Percentiles rank a stretch among this genome's conserved stretches.
Evolutionary conservation across 23 tunicate species (phyloP).

Genomic region (Corella eumyota): DNA sequence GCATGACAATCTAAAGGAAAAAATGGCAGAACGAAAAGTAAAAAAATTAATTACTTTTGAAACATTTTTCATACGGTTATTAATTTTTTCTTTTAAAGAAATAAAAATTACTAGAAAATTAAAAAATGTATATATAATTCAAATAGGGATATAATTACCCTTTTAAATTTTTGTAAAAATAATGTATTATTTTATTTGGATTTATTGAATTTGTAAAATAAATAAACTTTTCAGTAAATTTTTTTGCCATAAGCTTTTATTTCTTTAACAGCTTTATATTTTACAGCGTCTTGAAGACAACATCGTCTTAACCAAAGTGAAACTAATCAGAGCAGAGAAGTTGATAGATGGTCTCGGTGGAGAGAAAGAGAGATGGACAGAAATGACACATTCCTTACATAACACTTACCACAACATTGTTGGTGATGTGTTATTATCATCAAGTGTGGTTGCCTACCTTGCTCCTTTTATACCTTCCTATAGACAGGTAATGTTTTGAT

Average conservation of each 20-base stretch:
- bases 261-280: background rate
- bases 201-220: too few relatives aligned
- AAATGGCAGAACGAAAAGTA: slow-evolving; percentile 48
- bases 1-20: slow-evolving; percentile 53
- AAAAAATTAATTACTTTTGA: background rate
- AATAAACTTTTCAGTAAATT: too few relatives aligned
- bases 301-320: slow-evolving; percentile 70
- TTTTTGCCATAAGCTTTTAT: too few relatives aligned
- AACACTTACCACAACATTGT: slow-evolving; percentile 80
- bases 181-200: too few relatives aligned
- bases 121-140: too few relatives aligned
- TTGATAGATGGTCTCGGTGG: slow-evolving; percentile 84
- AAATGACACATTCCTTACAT: slow-evolving; percentile 49
- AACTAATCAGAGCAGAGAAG: slow-evolving; percentile 75
- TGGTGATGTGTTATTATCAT: slow-evolving; percentile 78
- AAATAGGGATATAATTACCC: too few relatives aligned
- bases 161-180: too few relatives aligned
- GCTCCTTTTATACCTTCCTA: slow-evolving; percentile 75
- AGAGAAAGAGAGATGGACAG: slow-evolving; percentile 80
- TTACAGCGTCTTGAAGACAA: slow-evolving; percentile 55
- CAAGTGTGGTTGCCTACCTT: slow-evolving; percentile 78
- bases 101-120: too few relatives aligned
- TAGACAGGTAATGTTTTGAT: slow-evolving; percentile 54
- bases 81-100: background rate
- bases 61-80: background rate